Evolutionary conservation across 1,140 invertebrate species (phyloP).

Genomic region (Aphidius ervi): DNA sequence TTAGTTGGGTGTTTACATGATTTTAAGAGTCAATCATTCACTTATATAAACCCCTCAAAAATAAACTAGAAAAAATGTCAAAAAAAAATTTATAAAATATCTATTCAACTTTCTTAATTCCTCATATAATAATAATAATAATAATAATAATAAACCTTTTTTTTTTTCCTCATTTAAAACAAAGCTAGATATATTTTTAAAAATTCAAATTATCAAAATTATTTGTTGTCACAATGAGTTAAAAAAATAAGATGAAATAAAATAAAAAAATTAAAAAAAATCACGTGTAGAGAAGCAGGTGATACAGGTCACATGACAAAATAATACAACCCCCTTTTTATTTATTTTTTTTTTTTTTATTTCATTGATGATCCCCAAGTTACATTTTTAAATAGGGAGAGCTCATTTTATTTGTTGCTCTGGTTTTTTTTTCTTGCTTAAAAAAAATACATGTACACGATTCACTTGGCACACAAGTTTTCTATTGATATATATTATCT

Average conservation of each 20-base stretch:
- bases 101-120: background rate
- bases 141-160: constrained; percentile 2
- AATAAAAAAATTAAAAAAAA: constrained; percentile 22
- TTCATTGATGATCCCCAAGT: constrained; percentile 15
- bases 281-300: constrained; percentile 40
- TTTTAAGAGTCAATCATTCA: constrained; percentile 29
- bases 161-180: background rate
- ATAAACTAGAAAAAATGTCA: background rate
- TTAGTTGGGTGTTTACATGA: constrained; percentile 44
- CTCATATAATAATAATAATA: background rate
- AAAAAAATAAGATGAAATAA: too few relatives aligned
- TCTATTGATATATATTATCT: background rate
- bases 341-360: background rate
- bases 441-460: constrained; percentile 29
- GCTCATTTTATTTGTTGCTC: background rate
- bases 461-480: constrained; percentile 51
- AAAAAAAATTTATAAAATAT: background rate
- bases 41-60: background rate
- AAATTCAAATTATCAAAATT: too few relatives aligned
- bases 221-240: too few relatives aligned
- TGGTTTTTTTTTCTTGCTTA: background rate
- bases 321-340: constrained; percentile 35
- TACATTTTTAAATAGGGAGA: background rate
- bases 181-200: too few relatives aligned
- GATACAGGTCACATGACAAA: constrained; percentile 47